Evolutionary conservation across 2,797 vertebrate genomes (phyloP), one percentile per base, ranked within the genome.

Genomic region (Cheirogaleus major): DNA sequence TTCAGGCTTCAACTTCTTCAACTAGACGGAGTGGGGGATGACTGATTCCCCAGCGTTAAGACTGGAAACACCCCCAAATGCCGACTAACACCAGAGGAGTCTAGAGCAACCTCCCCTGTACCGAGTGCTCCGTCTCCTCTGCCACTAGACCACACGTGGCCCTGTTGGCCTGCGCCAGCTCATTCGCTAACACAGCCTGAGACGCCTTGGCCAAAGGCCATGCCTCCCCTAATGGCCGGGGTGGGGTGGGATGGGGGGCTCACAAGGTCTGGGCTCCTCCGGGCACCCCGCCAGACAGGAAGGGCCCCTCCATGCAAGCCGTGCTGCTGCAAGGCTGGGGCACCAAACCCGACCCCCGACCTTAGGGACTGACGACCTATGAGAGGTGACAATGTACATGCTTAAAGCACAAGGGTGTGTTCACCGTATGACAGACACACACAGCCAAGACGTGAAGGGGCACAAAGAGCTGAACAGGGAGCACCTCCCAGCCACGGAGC

Each of bases 351-450:
- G 38, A 48, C 25, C n/a, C 3, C 30, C 23, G 57, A 65, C 80
- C 52, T 32, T 20, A 82, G 30, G 17, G n/a, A 45, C 17, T 8
- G 59, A 63, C 45, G 32, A 63, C 32, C 5, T 32, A 14, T 9
- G 6, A 43, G 32, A 17, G 18, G 41, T 12, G n/a, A 30, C 8
- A 43, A 82, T 14, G 15, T n/a, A n/a, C 20, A 0, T 2, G 14
- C 55, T 30, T 1, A 13, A 32, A 27, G 1, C 10, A 50, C 27
- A 22, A 20, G 23, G 23, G 23, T 1, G 1, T 0, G 0, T 7
- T 43, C 41, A 4, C 25, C 3, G 6, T 32, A 6, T 2, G 20
- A n/a, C 11, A n/a, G 27, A 7, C 50, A 43, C 22, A 41, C 5
- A 11, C n/a, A 6, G 15, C 20, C n/a, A 4, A 17, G 59, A 61